Base-by-base conservation (phyloP, 2,113 vertebrate genomes). In the Grantiella picta region DNA sequence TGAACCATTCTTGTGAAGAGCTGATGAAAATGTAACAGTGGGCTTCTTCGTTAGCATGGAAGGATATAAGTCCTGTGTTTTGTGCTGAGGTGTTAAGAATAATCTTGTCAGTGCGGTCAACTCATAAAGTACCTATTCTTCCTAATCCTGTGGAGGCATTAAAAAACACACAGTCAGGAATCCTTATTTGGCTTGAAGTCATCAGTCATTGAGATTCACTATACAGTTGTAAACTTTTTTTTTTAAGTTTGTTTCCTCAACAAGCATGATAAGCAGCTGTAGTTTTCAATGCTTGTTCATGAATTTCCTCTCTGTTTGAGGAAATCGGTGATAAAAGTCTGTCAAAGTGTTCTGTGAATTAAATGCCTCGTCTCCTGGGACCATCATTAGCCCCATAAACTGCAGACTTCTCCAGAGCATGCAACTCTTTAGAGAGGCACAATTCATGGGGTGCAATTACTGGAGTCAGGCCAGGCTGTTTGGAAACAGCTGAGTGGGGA, bases 41-140 rank as follows among this genome's bases (percentile, higher is more conserved):
- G 35, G 16, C 21, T 13, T 29, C 2, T 63, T 80, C 47, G 57
- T 36, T 45, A 73, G 29, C 8, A 19, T 33, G 44, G 79, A 35
- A 77, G 31, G 50, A 27, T 50, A 10, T 44, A 59, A 47, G 33
- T 44, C 19, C 38, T 80, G 47, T 54, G n/a, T 40, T 85, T 94
- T 72, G 29, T 95, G 75, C 89, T 92, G 87, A 79, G 27, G 11
- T 76, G 36, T 85, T 95, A 57, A 70, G 54, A 82, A 65, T 72
- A 80, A 89, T 90, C 73, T 84, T 92, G 49, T 92, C 59, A 40
- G 69, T 45, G 57, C 0, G 1, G 52, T 60, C 52, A 82, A 69
- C 66, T 89, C 90, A 88, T 90, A 90, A 94, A 91, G 75, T 38
- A 57, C 28, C 49, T 82, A 17, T 87, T 85, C 68, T 91, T 79